phyloP scores from a whole-genome alignment of 2,888 invertebrate genomes.

The Girardia tigrina region DNA sequence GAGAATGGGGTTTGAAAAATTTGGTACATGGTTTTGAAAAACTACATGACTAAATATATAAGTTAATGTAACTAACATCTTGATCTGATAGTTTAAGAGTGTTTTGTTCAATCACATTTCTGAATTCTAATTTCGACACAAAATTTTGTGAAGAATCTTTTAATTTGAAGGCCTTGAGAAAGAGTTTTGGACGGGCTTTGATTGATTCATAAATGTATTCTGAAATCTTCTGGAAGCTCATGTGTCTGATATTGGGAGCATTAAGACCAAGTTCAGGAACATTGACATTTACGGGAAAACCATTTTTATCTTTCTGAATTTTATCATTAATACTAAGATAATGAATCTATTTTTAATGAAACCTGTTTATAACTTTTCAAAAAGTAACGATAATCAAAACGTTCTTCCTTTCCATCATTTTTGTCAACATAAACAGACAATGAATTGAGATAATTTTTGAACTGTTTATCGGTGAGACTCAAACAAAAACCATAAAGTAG shows the following conservation, averaged over 20 bases:
- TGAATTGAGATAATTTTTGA: not conserved
- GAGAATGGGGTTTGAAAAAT: too few relatives aligned
- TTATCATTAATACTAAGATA: not conserved
- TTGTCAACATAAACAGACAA: not conserved
- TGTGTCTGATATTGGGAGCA: not conserved
- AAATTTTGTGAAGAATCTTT: not conserved
- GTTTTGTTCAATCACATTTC: not conserved
- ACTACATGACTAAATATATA: too few relatives aligned
- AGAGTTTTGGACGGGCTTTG: not conserved
- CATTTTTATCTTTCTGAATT: not conserved
- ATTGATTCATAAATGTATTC: not conserved
- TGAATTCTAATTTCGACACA: not conserved
- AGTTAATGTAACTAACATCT: not conserved
- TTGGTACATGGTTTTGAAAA: too few relatives aligned
- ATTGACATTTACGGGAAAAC: not conserved
- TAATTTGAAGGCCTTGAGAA: not conserved
- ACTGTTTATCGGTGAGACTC: slow-evolving; percentile 1
- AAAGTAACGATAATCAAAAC: not conserved
- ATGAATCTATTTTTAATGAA: not conserved
- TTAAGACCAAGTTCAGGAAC: not conserved
- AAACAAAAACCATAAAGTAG: not conserved
- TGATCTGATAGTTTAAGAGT: not conserved
- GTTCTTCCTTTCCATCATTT: not conserved
- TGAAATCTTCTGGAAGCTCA: not conserved
- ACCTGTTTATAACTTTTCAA: not conserved